Base-by-base conservation (phyloP, 2,888 invertebrate genomes). In the Deilephila porcellus region DNA sequence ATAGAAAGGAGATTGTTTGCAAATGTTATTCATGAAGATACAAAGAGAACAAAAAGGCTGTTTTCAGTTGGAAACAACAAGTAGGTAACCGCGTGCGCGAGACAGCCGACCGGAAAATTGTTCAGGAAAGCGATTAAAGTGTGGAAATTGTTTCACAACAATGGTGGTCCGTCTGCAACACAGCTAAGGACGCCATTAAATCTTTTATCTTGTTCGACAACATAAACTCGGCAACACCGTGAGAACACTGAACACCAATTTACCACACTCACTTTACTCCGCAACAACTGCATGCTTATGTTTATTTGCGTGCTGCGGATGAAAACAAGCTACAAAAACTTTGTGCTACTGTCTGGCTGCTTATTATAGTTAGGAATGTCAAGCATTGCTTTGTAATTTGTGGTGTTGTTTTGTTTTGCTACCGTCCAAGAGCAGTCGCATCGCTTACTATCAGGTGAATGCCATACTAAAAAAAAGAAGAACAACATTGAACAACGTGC, bases 121-220 rank as follows among this genome's bases (percentile, higher is more conserved):
- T 85, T 85, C 85, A 83, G 80, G 85, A 83, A 87, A 86, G 82
- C 89, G 87, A 88, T 88, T 88, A 88, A 85, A 86, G 81, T 83
- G 83, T 83, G 86, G 79, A 89, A 88, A 89, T 88, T 90, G 88
- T 89, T 87, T 85, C 81, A 84, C 82, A 89, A 89, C 88, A 88
- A 86, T 88, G 81, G 81, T 75, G 80, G 82, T 82, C 80, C 80
- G 80, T 78, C 81, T 80, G 79, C 80, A 80, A 83, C 82, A 83
- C 83, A 80, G 82, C 81, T 83, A 81, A 85, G 83, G 82, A 82
- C 76, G 78, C 82, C 80, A 83, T 87, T 85, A 86, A 86, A 84
- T 84, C 83, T 86, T 86, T 86, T 84, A 85, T 83, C 82, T 80
- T 79, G 81, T 81, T 80, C 76, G 75, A 82, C 78, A 78, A 76